Percentiles rank a stretch among this genome's conserved stretches.
Evolutionary conservation across 2,797 vertebrate species (phyloP).

Genomic region (Odontamblyopus lacepedii): DNA sequence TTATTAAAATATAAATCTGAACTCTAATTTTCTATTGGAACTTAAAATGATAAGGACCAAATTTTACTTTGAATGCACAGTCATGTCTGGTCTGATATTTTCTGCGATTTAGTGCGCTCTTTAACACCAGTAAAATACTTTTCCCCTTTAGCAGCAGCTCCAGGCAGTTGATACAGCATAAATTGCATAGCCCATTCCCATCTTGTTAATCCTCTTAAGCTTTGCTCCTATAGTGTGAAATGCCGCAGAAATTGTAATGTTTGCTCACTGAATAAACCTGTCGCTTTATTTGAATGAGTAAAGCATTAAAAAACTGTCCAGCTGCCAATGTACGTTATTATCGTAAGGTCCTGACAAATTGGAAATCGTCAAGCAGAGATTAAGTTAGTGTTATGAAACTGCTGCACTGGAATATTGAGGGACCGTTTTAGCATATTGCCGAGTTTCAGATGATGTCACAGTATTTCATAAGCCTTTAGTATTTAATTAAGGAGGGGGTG

Average conservation of each 20-base stretch:
- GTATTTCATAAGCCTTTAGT: background rate
- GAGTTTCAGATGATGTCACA: background rate
- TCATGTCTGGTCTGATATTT: too few species aligned
- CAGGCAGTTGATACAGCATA: slow-evolving; percentile 9
- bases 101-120: background rate
- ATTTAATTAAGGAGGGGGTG: background rate
- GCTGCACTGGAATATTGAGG: background rate
- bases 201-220: slow-evolving; percentile 11
- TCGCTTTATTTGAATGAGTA: slow-evolving; percentile 18
- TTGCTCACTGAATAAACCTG: slow-evolving; percentile 5
- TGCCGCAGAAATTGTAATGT: background rate
- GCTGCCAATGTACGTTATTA: background rate
- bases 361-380: background rate
- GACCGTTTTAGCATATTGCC: background rate
- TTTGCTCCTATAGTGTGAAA: slow-evolving; percentile 8
- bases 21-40: too few species aligned
- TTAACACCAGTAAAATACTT: background rate
- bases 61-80: too few species aligned
- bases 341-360: slow-evolving; percentile 1
- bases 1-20: too few species aligned
- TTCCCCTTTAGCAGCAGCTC: background rate
- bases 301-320: slow-evolving; percentile 11
- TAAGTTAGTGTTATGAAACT: background rate
- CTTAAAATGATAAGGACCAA: too few species aligned
- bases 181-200: slow-evolving; percentile 1